These are phyloP conservation scores for Spinus olivaceus DNA, from an alignment of 2,797 vertebrate genomes.

Conservation along the genomic window DNA sequence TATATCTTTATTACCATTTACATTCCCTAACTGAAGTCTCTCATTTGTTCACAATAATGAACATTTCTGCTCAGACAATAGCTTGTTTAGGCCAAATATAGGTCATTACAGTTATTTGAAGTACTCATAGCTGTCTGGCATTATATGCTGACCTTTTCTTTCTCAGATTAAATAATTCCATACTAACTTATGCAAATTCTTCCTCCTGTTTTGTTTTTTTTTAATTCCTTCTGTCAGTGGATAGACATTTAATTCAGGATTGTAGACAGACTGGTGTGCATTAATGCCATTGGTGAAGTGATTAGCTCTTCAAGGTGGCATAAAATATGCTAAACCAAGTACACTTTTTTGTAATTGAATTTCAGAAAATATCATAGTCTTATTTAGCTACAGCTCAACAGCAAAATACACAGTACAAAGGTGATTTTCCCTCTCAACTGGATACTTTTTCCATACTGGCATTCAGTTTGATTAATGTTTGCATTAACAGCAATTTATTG, in stretches of 20 bases:
- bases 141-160: neutral
- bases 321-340: neutral
- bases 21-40: neutral
- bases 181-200: neutral
- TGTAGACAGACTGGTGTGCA: neutral
- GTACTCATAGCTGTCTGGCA: neutral
- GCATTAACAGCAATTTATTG: conserved; percentile 66
- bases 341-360: neutral
- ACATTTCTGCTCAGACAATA: neutral
- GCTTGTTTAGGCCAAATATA: conserved; percentile 12
- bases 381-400: conserved; percentile 18
- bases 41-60: neutral
- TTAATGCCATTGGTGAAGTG: neutral
- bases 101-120: neutral
- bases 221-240: neutral
- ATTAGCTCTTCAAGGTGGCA: neutral
- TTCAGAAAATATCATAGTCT: conserved; percentile 7
- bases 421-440: conserved; percentile 13
- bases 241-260: neutral
- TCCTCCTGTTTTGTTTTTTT: neutral
- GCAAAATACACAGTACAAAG: neutral
- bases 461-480: conserved; percentile 69
- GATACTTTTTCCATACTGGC: neutral
- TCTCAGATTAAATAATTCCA: neutral
- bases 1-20: neutral